phyloP scores from a whole-genome alignment of 2,888 invertebrate species.

The Catocala fraxini region DNA sequence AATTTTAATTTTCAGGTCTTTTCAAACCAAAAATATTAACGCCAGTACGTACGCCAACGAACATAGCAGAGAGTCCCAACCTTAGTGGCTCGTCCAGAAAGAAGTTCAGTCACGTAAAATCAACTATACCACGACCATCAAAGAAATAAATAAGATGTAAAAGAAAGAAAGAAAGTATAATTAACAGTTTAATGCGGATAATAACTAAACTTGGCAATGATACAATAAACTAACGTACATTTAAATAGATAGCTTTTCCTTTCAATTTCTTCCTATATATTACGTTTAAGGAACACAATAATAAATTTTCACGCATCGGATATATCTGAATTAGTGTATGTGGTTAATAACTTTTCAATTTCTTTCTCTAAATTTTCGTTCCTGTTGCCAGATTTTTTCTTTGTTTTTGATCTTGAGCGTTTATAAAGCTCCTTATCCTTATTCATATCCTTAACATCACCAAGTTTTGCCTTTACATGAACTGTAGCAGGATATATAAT shows the following conservation, averaged over 20 bases:
- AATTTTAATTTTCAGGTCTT: constrained; percentile 59
- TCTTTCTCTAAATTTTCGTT: constrained; percentile 71
- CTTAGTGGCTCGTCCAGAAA: constrained; percentile 65
- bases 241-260: constrained; percentile 33
- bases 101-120: constrained; percentile 78
- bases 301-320: constrained; percentile 55
- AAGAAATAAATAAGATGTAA: constrained; percentile 63
- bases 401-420: constrained; percentile 61
- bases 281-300: constrained; percentile 14
- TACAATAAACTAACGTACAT: constrained; percentile 47
- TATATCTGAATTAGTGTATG: constrained; percentile 62
- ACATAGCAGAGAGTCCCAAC: constrained; percentile 64
- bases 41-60: constrained; percentile 58
- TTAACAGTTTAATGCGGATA: constrained; percentile 29
- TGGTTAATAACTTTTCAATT: constrained; percentile 71
- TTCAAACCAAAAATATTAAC: constrained; percentile 70
- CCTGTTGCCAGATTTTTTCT: constrained; percentile 60
- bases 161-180: constrained; percentile 27
- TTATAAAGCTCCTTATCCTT: constrained; percentile 53
- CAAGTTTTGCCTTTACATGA: constrained; percentile 50
- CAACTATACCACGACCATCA: constrained; percentile 76
- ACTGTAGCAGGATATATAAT: constrained; percentile 62
- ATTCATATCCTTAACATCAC: constrained; percentile 53
- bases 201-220: constrained; percentile 31
- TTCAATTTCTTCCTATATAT: constrained; percentile 32